Conservation (phyloP, 2,797 vertebrate genomes). For the Epinephelus awoara region DNA sequence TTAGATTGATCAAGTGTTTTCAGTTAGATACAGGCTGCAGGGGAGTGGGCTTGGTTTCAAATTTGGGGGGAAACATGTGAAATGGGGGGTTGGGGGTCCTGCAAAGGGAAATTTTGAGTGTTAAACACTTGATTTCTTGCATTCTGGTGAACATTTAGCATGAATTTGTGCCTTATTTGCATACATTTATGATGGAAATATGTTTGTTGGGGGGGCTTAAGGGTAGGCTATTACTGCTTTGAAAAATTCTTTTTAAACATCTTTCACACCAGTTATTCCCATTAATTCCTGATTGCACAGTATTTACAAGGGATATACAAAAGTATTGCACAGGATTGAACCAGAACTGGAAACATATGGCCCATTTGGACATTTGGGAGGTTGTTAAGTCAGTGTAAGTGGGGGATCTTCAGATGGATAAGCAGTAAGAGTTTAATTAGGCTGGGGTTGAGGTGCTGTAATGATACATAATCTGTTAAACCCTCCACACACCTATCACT, state of each 20-base stretch:
- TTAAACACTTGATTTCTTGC: too few relatives aligned
- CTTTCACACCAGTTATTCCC: background rate
- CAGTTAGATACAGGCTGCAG: too few relatives aligned
- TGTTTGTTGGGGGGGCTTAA: background rate
- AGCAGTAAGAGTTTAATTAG: background rate
- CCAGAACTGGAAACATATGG: background rate
- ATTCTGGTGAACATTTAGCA: too few relatives aligned
- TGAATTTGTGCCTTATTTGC: too few relatives aligned
- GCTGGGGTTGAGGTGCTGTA: background rate
- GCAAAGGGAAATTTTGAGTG: too few relatives aligned
- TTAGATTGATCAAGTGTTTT: too few relatives aligned
- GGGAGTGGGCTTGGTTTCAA: too few relatives aligned
- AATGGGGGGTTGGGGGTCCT: too few relatives aligned
- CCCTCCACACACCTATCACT: background rate
- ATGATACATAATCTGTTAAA: background rate
- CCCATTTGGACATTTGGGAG: background rate
- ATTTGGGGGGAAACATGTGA: too few relatives aligned
- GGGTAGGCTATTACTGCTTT: background rate
- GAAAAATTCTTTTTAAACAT: background rate
- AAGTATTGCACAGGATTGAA: background rate
- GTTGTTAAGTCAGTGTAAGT: background rate
- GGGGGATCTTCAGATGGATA: background rate
- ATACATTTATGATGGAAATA: too few relatives aligned
- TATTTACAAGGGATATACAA: too few relatives aligned
- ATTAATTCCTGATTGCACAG: background rate